Base-by-base conservation (phyloP, 2,797 vertebrate species). In the Antrozous pallidus region DNA sequence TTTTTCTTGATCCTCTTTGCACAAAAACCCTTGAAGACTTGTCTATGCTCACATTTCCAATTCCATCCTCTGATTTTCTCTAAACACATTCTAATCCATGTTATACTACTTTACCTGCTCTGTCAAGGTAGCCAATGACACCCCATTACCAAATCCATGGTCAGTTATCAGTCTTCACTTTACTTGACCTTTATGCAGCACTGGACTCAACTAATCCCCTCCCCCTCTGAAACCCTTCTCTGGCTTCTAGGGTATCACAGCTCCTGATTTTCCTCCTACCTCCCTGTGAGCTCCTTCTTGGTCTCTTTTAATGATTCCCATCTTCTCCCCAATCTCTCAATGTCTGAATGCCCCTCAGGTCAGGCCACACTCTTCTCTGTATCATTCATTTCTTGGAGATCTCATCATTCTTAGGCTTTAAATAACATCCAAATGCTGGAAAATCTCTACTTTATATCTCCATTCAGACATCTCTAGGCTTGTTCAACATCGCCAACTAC, bases 11-110 rank as follows among this genome's bases (percentile, higher is more conserved):
- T 90, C 8, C 22, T 5, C 12, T 96, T 78, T 47, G 22, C 18
- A 88, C 31, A 93, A 88, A 92, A 94, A 71, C 65, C 45, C 18
- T 65, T 56, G 10, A 73, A 91, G 36, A 93, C 26, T n/a, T 74
- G 26, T 61, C 58, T 84, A 8, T 24, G 75, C 47, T 77, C 58
- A 82, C 3, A 20, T 54, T 87, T 87, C 8, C 49, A 90, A 13
- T 85, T 70, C 24, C 13, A 85, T 31, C 28, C 9, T 45, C 78
- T 49, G 54, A 74, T 71, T 79, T 36, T 89, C 18, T 88, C 56
- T 84, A 85, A 31, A 75, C 3, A 26, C 26, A 70, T 47, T 88
- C n/a, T 88, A 69, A 58, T 45, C 26, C 6, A 38, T 61, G 16
- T 65, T 89, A 54, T 82, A 14, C 36, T 45, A 22, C 18, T 28